Conservation (phyloP, 2,797 vertebrate genomes). For the Falco cherrug region DNA sequence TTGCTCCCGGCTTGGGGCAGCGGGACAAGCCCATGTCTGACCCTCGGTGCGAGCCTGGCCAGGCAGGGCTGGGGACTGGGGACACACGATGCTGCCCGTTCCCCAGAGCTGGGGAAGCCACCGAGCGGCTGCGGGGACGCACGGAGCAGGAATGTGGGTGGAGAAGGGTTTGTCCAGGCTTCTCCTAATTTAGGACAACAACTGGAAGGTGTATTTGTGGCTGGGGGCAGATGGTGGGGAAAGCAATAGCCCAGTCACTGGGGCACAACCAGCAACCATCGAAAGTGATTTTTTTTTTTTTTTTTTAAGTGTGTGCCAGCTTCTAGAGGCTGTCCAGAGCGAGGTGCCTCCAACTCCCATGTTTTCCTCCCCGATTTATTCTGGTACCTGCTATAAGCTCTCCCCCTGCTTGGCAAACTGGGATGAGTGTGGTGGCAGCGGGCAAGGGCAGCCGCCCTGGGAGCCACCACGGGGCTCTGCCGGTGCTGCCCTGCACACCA, state of each 20-base stretch:
- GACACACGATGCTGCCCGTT: accelerated
- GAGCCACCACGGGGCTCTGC: background rate
- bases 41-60: accelerated
- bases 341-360: background rate
- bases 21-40: background rate
- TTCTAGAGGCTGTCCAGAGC: background rate
- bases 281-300: background rate
- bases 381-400: background rate
- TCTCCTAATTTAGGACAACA: background rate
- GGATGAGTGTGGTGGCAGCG: accelerated
- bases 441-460: background rate
- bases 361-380: background rate
- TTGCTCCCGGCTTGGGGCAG: too few relatives aligned
- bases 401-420: background rate
- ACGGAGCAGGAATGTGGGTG: background rate
- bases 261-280: background rate
- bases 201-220: background rate
- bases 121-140: accelerated
- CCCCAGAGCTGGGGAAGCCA: accelerated
- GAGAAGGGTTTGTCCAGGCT: background rate
- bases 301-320: background rate
- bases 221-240: background rate
- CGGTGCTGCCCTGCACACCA: background rate
- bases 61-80: background rate
- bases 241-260: background rate